Evolutionary conservation across 1,140 invertebrate genomes (phyloP).

Genomic region (Pachyrhynchus sulphureomaculatus): DNA sequence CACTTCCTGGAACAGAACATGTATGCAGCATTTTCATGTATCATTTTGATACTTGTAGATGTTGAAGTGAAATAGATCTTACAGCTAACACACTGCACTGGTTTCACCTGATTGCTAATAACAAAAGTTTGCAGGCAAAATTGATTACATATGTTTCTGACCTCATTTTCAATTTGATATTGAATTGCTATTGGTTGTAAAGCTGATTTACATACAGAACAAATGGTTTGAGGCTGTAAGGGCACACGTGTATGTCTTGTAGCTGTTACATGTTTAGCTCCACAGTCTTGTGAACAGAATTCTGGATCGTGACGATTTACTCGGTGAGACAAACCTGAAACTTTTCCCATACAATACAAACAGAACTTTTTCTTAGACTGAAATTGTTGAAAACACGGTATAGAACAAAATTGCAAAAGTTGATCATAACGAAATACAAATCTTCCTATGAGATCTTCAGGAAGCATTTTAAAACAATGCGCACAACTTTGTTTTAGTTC

Average conservation of each 20-base stretch:
- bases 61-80: not conserved
- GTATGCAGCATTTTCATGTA: not conserved
- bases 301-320: not conserved
- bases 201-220: not conserved
- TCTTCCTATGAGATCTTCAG: not conserved
- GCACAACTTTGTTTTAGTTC: not conserved
- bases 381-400: not conserved
- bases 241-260: not conserved
- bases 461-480: not conserved
- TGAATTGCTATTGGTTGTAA: not conserved
- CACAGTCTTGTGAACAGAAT: not conserved
- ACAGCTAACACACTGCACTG: not conserved
- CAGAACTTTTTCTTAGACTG: not conserved
- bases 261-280: not conserved
- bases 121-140: not conserved
- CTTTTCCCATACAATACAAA: not conserved
- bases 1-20: conserved; percentile 82
- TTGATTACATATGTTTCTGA: not conserved
- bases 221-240: not conserved
- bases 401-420: conserved; percentile 6
- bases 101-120: not conserved
- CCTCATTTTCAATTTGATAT: not conserved
- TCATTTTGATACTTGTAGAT: not conserved
- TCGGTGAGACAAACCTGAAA: not conserved
- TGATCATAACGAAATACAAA: not conserved